Evolutionary conservation across 2,113 vertebrate species (phyloP).

Genomic region (Pluvialis apricaria): DNA sequence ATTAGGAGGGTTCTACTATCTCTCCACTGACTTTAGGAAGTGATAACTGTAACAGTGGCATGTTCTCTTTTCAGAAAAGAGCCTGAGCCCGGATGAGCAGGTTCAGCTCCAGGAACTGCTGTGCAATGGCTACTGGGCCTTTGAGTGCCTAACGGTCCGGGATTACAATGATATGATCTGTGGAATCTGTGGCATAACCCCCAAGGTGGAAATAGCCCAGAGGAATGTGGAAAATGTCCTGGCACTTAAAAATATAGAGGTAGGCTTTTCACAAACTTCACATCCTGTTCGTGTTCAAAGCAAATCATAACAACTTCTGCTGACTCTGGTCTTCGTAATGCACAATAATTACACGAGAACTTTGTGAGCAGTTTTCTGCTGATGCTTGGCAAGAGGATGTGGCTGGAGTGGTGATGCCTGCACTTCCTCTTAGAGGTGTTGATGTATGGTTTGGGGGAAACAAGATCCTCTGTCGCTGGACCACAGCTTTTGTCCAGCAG

Average conservation of each 20-base stretch:
- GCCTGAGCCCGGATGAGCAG: constrained; percentile 75
- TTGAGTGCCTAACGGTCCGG: constrained; percentile 91
- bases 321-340: not conserved
- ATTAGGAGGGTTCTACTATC: not conserved
- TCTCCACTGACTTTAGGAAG: not conserved
- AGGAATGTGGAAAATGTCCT: constrained; percentile 83
- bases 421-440: not conserved
- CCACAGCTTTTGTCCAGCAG: not conserved
- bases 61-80: constrained; percentile 78
- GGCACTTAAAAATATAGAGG: constrained; percentile 92
- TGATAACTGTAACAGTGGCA: not conserved
- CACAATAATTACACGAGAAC: not conserved
- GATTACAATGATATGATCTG: constrained; percentile 99
- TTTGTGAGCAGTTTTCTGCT: constrained; percentile 28
- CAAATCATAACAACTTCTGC: not conserved
- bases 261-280: constrained; percentile 38
- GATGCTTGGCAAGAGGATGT: constrained; percentile 32
- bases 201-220: constrained; percentile 91
- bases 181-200: constrained; percentile 92
- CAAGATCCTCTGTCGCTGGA: not conserved
- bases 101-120: constrained; percentile 86
- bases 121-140: constrained; percentile 95
- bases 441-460: not conserved
- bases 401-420: not conserved
- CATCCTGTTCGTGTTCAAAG: not conserved